Evolutionary conservation across 1,140 invertebrate genomes (phyloP).

Genomic region (Aphaenogaster floridana): DNA sequence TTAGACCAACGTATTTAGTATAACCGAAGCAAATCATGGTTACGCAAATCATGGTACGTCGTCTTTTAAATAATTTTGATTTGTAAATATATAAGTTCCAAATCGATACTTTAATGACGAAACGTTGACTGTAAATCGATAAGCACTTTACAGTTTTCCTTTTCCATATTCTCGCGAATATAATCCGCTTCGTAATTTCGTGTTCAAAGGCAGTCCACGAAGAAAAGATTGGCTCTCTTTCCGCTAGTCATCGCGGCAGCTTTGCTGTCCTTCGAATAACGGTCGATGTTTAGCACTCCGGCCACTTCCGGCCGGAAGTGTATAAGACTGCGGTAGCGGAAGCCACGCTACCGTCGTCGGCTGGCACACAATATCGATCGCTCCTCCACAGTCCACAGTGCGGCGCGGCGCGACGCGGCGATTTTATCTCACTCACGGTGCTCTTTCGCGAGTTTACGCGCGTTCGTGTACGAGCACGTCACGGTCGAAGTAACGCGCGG

Average conservation of each 20-base stretch:
- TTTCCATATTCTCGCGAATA: neutral
- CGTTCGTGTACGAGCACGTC: neutral
- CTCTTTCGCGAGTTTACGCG: constrained; percentile 45
- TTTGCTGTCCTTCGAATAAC: neutral
- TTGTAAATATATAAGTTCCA: neutral
- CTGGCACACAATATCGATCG: constrained; percentile 71
- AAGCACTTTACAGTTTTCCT: neutral
- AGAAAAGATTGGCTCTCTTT: neutral
- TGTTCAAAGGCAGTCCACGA: neutral
- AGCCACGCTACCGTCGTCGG: constrained; percentile 36
- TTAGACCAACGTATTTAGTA: too few species aligned
- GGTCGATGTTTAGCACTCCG: constrained; percentile 34
- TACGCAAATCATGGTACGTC: too few species aligned
- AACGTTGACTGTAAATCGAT: neutral
- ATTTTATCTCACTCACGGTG: constrained; percentile 32
- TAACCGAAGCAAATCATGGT: too few species aligned
- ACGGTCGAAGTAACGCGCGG: constrained; percentile 20
- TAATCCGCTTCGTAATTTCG: neutral
- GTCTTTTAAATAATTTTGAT: too few species aligned
- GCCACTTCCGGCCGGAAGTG: constrained; percentile 71
- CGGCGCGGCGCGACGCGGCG: neutral
- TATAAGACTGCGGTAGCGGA: constrained; percentile 65
- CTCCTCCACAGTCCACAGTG: neutral
- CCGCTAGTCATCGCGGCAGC: neutral
- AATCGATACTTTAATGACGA: neutral